Evolutionary conservation across 2,113 vertebrate genomes (phyloP).

Genomic region (Panthera leo): DNA sequence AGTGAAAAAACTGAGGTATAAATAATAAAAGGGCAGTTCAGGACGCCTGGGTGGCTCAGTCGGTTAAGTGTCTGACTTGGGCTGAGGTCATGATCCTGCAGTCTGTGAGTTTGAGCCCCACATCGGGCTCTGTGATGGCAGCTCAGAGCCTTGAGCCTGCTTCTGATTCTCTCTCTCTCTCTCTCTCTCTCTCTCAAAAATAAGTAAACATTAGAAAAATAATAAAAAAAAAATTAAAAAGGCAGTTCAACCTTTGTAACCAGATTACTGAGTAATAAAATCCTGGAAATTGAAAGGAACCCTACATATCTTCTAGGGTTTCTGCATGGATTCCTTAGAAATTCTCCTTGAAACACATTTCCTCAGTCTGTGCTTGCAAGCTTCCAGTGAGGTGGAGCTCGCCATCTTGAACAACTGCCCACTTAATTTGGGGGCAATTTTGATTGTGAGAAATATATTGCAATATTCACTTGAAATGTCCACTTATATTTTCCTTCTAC

Average conservation of each 20-base stretch:
- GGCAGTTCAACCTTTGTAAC: not conserved
- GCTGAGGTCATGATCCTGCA: no score
- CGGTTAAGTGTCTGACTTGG: no score
- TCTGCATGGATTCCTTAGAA: not conserved
- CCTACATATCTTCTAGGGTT: not conserved
- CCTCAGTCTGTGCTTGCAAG: not conserved
- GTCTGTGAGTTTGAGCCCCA: no score
- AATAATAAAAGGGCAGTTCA: not conserved
- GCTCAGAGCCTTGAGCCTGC: no score
- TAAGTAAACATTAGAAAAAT: not conserved
- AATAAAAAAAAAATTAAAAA: not conserved
- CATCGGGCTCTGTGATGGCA: no score
- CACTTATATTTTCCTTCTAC: not conserved
- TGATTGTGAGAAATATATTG: not conserved
- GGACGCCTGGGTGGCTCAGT: no score
- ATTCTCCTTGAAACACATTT: not conserved
- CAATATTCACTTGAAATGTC: not conserved
- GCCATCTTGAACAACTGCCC: not conserved
- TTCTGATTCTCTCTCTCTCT: no score
- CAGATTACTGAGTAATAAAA: not conserved
- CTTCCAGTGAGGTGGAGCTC: not conserved
- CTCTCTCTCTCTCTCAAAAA: no score
- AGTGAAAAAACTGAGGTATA: not conserved
- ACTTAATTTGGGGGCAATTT: not conserved
- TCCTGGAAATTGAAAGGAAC: not conserved